Percentiles rank a stretch among this genome's conserved stretches.
Conservation (phyloP, 2,888 invertebrate species). For the Deroplatys truncata region DNA sequence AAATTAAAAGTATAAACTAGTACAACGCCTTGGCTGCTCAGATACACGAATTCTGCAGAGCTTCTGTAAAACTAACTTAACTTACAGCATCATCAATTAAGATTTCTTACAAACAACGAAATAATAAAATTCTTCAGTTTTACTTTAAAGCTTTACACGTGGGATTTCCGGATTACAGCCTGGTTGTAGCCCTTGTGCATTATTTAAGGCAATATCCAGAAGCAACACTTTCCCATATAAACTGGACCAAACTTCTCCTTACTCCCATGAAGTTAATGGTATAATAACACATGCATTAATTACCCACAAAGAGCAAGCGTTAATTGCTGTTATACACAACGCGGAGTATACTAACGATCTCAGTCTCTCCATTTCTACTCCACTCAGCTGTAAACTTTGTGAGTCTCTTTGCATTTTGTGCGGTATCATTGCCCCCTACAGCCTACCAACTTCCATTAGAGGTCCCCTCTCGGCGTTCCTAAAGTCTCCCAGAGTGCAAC, state of each 20-base stretch:
- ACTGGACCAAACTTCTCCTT: slow-evolving; percentile 2
- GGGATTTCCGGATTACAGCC: background rate
- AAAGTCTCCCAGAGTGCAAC: background rate
- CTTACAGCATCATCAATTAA: too few relatives aligned
- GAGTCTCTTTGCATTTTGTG: slow-evolving; percentile 7
- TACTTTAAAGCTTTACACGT: too few relatives aligned
- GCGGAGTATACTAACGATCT: background rate
- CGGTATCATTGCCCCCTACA: background rate
- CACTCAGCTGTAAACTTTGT: background rate
- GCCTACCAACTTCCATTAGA: background rate
- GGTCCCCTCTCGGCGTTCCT: background rate
- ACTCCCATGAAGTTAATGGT: background rate
- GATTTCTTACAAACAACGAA: too few relatives aligned
- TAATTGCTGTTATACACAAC: slow-evolving; percentile 13
- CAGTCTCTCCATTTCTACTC: background rate
- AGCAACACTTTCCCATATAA: background rate
- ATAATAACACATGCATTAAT: slow-evolving; percentile 17
- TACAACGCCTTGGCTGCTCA: too few relatives aligned
- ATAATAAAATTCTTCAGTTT: too few relatives aligned
- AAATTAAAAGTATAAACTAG: too few relatives aligned
- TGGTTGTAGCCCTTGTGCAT: background rate
- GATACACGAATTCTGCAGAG: too few relatives aligned
- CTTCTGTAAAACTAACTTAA: too few relatives aligned
- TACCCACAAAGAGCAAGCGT: slow-evolving; percentile 11
- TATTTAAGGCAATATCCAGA: background rate